Evolutionary conservation across 2,797 vertebrate species (phyloP), one percentile per base, ranked within the genome.

Genomic region (Amblyopsis hoosieri): DNA sequence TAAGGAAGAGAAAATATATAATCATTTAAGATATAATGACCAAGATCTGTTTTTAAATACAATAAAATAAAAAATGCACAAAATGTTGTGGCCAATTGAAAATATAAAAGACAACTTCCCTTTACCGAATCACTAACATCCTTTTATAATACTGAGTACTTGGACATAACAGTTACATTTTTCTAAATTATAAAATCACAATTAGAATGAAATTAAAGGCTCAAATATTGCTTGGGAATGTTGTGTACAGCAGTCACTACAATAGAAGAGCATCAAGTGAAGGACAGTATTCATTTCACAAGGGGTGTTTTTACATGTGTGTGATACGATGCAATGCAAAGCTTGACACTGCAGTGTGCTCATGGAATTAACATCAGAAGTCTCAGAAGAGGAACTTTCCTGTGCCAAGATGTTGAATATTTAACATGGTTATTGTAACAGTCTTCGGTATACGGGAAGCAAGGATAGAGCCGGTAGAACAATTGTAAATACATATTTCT

Each of bases 161-260:
- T 90, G 93, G 93, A 81, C 77, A 85, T 88, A 85, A 90, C 87
- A 84, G 82, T 83, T 77, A 84, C 37, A 65, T 75, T 74, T 84
- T 72, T 88, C 84, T 76, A 85, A 82, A 80, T 86, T 68, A 76
- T 83, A 78, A 87, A 79, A 72, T 83, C 81, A 91, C 78, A 84
- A 82, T 89, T 80, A 70, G 23, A 81, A 81, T 46, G 31, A 66
- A 57, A 54, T 47, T 60, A 60, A 60, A 87, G 90, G 82, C 80
- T 86, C 66, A 87, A 83, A 91, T 94, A 92, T 93, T 94, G 91
- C 93, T 93, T 86, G 85, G 90, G 89, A 93, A 92, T 92, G 90
- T 90, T 54, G 77, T 77, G 78, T 91, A 92, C 92, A 93, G 92
- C 91, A 91, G 90, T 92, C 73, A 80, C 80, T 72, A 82, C 74